Percentiles rank a stretch among this genome's conserved stretches.
phyloP scores from a whole-genome alignment of 1,140 invertebrate genomes.

The Conopomorpha cramerella region DNA sequence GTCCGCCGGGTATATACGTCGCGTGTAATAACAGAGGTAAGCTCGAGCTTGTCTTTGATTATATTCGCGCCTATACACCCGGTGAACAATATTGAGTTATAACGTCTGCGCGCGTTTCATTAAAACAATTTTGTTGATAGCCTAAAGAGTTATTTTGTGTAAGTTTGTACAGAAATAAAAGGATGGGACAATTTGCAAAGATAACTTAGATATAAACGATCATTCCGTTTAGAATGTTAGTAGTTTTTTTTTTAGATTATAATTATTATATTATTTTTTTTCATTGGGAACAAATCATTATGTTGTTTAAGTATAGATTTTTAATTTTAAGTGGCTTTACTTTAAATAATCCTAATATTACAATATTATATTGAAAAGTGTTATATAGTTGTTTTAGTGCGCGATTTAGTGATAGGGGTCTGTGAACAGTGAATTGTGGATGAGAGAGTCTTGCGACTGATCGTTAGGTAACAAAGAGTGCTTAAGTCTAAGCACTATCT shows the following conservation, averaged over 20 bases:
- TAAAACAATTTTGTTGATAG: conserved; percentile 55
- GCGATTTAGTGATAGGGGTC: conserved; percentile 39
- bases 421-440: conserved; percentile 30
- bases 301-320: conserved; percentile 60
- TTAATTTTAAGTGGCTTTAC: conserved; percentile 58
- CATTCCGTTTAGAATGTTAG: conserved; percentile 60
- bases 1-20: too few species aligned
- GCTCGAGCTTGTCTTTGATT: too few species aligned
- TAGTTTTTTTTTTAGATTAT: conserved; percentile 51
- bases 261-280: conserved; percentile 56
- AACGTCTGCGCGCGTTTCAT: too few species aligned
- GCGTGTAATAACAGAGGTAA: too few species aligned
- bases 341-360: conserved; percentile 43
- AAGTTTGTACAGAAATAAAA: conserved; percentile 57
- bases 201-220: conserved; percentile 56
- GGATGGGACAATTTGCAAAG: conserved; percentile 60
- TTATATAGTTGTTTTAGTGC: conserved; percentile 54
- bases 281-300: conserved; percentile 59
- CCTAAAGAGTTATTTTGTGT: conserved; percentile 51
- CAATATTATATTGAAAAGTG: conserved; percentile 57
- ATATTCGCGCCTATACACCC: too few species aligned
- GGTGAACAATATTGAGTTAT: too few species aligned
- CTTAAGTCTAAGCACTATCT: conserved; percentile 31
- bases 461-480: conserved; percentile 46
- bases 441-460: conserved; percentile 53